A percentile compares a stretch with the other conserved stretches of the same genome.
phyloP scores from a whole-genome alignment of 1,140 invertebrate genomes.

The Rhagoletis zephyria region DNA sequence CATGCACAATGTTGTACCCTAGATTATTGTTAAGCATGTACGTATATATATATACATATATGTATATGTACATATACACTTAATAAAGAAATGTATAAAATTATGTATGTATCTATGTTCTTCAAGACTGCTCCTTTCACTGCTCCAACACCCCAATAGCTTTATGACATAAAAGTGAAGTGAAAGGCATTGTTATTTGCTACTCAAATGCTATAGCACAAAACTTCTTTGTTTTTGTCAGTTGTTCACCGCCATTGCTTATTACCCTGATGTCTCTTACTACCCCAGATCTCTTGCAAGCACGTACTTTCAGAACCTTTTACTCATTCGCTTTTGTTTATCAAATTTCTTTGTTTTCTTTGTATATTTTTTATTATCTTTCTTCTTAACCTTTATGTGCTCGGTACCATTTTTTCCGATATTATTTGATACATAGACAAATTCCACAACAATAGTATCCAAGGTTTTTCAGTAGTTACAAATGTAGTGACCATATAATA shows the following conservation, averaged over 20 bases:
- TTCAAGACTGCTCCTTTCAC: not conserved
- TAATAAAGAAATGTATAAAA: not conserved
- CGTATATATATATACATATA: not conserved
- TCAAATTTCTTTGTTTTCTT: not conserved
- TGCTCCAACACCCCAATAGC: not conserved
- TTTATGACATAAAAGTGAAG: conserved; percentile 27
- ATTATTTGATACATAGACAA: no score
- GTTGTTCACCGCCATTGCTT: not conserved
- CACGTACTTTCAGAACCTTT: conserved; percentile 15
- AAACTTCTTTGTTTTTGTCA: not conserved
- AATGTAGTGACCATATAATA: no score
- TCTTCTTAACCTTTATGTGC: not conserved
- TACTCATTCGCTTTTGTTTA: conserved; percentile 7
- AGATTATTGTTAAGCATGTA: not conserved
- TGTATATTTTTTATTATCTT: not conserved
- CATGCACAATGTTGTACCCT: no score
- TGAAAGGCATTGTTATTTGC: conserved; percentile 32
- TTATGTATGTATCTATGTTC: not conserved
- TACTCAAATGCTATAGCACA: not conserved
- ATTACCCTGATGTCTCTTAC: not conserved
- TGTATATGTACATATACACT: not conserved
- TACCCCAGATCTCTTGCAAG: not conserved
- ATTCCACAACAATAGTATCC: no score
- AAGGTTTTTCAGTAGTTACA: no score
- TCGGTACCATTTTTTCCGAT: no score